Conservation (phyloP, 2,888 invertebrate genomes). For the Baronia brevicornis region DNA sequence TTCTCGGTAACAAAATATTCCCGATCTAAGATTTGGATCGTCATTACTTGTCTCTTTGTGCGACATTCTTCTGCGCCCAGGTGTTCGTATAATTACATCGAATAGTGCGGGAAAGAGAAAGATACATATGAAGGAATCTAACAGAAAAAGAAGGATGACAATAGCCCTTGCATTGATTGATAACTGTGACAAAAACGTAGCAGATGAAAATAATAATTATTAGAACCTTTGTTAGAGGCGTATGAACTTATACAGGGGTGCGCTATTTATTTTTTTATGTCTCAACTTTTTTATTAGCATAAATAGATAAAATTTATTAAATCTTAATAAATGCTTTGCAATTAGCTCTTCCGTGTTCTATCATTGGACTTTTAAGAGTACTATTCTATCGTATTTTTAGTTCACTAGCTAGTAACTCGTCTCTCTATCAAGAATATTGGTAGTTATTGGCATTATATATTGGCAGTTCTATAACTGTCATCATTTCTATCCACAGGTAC, state of each 20-base stretch:
- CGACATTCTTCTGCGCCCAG: slow-evolving; percentile 75
- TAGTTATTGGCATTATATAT: too few species aligned
- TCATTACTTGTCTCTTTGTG: slow-evolving; percentile 73
- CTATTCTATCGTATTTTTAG: too few species aligned
- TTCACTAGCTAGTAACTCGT: too few species aligned
- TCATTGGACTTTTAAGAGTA: too few species aligned
- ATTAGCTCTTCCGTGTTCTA: too few species aligned
- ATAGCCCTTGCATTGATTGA: slow-evolving; percentile 71
- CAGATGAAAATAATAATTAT: slow-evolving; percentile 76
- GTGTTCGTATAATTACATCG: slow-evolving; percentile 73
- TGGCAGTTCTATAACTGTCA: too few species aligned
- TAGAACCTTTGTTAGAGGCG: slow-evolving; percentile 67
- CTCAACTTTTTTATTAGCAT: too few species aligned
- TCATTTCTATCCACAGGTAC: too few species aligned
- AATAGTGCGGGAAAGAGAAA: slow-evolving; percentile 46
- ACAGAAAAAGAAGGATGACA: slow-evolving; percentile 36
- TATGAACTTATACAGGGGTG: slow-evolving; percentile 63
- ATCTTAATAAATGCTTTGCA: too few species aligned
- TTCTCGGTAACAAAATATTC: slow-evolving; percentile 72
- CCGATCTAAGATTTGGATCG: slow-evolving; percentile 72
- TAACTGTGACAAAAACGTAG: slow-evolving; percentile 76
- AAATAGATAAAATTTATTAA: too few species aligned
- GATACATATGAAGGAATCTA: slow-evolving; percentile 27
- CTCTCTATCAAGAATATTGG: too few species aligned
- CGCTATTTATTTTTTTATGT: too few species aligned